Evolutionary conservation across 1,140 invertebrate genomes (phyloP).

Genomic region (Drosophila pallidifrons): DNA sequence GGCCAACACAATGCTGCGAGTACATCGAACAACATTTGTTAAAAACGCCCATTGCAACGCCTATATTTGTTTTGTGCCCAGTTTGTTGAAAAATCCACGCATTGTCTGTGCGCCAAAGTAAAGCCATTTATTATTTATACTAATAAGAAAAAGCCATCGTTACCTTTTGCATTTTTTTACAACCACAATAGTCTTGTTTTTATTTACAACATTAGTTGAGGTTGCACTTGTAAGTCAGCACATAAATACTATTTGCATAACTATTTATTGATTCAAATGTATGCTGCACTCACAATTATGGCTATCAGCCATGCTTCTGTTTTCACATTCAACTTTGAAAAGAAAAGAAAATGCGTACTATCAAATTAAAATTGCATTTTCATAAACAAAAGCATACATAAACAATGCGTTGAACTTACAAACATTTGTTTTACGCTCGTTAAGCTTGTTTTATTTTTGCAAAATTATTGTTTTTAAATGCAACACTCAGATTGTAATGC

Average conservation of each 20-base stretch:
- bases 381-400: not conserved
- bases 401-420: constrained; percentile 2
- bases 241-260: constrained; percentile 1
- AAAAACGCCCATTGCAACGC: constrained; percentile 71
- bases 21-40: constrained; percentile 66
- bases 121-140: constrained; percentile 14
- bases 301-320: not conserved
- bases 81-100: constrained; percentile 39
- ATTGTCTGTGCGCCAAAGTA: constrained; percentile 20
- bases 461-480: not conserved
- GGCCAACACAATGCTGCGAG: constrained; percentile 50
- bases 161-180: not conserved
- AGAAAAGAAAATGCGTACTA: not conserved
- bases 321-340: not conserved
- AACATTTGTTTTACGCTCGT: not conserved
- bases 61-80: constrained; percentile 66
- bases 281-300: too few species aligned
- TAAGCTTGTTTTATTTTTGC: not conserved
- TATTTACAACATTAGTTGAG: constrained; percentile 6
- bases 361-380: too few species aligned
- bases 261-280: not conserved
- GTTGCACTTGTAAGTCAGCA: not conserved
- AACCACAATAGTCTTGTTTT: not conserved
- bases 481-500: not conserved
- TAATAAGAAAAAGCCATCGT: not conserved